phyloP scores from a whole-genome alignment of 1,140 invertebrate species.

The Periplaneta americana region DNA sequence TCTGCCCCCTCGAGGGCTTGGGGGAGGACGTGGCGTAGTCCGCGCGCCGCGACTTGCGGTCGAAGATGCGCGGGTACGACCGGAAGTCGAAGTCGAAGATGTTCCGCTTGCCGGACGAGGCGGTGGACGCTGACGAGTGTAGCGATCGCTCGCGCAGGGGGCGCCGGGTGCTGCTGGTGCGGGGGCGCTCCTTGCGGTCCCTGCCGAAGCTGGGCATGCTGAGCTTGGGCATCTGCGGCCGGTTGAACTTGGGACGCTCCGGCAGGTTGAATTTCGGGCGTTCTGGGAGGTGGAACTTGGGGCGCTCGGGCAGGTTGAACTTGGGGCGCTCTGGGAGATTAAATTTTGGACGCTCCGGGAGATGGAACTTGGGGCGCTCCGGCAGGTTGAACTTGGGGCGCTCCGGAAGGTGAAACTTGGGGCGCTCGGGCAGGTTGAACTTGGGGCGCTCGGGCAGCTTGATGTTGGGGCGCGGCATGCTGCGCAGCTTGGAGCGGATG shows the following conservation, averaged over 20 bases:
- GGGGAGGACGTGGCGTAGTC: constrained; percentile 35
- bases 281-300: constrained; percentile 36
- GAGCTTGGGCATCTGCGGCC: constrained; percentile 54
- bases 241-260: constrained; percentile 51
- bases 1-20: constrained; percentile 32
- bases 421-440: constrained; percentile 19
- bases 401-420: constrained; percentile 22
- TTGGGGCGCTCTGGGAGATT: constrained; percentile 37
- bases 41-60: constrained; percentile 45
- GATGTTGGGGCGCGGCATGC: constrained; percentile 36
- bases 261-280: constrained; percentile 47
- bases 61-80: constrained; percentile 69
- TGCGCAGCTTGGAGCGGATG: constrained; percentile 34
- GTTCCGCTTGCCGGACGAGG: constrained; percentile 39
- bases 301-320: constrained; percentile 42
- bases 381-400: constrained; percentile 16
- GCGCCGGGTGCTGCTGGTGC: constrained; percentile 24
- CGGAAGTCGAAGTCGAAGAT: constrained; percentile 64
- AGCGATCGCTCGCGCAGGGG: constrained; percentile 22
- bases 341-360: constrained; percentile 20
- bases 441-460: constrained; percentile 27
- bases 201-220: constrained; percentile 53
- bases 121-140: constrained; percentile 40
- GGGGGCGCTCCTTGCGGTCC: background rate
- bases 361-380: constrained; percentile 37